Conservation (phyloP, 2,797 vertebrate genomes). For the Galagoides demidoff region DNA sequence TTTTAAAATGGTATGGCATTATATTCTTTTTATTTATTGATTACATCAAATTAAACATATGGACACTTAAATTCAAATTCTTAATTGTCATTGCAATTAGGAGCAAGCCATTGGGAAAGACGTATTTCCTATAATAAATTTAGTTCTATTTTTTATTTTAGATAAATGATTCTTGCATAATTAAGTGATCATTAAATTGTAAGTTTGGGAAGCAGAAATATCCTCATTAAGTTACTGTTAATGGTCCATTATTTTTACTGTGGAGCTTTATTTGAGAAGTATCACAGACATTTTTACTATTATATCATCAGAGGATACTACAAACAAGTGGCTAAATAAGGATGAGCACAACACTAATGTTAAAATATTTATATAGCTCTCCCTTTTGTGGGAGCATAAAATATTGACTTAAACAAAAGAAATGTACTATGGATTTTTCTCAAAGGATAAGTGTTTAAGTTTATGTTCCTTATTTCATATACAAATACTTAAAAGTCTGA, state of each 20-base stretch:
- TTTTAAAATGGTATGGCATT: background rate
- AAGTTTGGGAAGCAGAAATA: constrained; percentile 59
- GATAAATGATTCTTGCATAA: constrained; percentile 56
- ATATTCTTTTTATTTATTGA: constrained; percentile 45
- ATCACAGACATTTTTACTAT: constrained; percentile 1
- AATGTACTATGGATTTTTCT: constrained; percentile 53
- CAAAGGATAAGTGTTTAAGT: constrained; percentile 47
- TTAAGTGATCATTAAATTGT: constrained; percentile 65
- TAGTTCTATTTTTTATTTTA: constrained; percentile 72
- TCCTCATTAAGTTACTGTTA: constrained; percentile 59
- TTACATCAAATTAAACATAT: background rate
- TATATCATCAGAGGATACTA: background rate
- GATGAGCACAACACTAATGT: background rate
- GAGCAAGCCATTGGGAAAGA: background rate
- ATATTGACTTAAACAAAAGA: constrained; percentile 59
- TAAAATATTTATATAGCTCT: constrained; percentile 52
- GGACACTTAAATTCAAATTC: background rate
- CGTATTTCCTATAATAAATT: constrained; percentile 58
- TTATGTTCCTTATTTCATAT: constrained; percentile 22
- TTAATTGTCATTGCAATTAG: background rate
- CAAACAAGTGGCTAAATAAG: background rate
- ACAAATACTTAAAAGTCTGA: background rate
- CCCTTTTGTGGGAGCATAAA: constrained; percentile 20
- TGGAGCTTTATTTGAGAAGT: constrained; percentile 35
- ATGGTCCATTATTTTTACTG: background rate